Percentiles rank a stretch among this genome's conserved stretches.
phyloP scores from a whole-genome alignment of 2,113 vertebrate species.

The Notarius quadriscutis region DNA sequence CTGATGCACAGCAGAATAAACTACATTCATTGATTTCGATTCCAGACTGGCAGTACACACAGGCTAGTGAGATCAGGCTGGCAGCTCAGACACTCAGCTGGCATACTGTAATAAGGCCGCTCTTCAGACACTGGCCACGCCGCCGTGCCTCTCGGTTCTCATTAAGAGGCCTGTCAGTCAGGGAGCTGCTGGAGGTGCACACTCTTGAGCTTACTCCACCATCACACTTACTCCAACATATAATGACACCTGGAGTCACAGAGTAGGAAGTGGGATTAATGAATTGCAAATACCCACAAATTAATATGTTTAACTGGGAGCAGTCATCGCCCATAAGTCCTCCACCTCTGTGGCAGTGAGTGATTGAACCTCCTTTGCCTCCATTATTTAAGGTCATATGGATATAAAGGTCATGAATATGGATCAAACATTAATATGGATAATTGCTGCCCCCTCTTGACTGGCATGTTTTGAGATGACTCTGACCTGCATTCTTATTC shows the following conservation, averaged over 20 bases:
- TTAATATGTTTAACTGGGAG: slow-evolving; percentile 46
- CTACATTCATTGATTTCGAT: not conserved
- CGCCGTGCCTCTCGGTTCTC: slow-evolving; percentile 44
- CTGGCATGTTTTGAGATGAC: slow-evolving; percentile 40
- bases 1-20: not conserved
- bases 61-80: slow-evolving; percentile 9
- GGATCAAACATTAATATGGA: slow-evolving; percentile 39
- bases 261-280: slow-evolving; percentile 49
- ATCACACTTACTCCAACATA: not conserved
- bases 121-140: slow-evolving; percentile 34
- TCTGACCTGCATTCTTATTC: slow-evolving; percentile 36
- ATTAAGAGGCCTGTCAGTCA: slow-evolving; percentile 53
- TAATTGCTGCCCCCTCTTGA: slow-evolving; percentile 14
- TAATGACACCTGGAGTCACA: slow-evolving; percentile 38
- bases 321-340: slow-evolving; percentile 40
- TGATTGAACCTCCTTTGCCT: slow-evolving; percentile 40
- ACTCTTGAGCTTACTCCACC: slow-evolving; percentile 16
- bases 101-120: slow-evolving; percentile 31
- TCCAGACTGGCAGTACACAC: slow-evolving; percentile 17
- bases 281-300: slow-evolving; percentile 46
- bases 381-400: slow-evolving; percentile 42
- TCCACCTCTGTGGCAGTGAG: slow-evolving; percentile 25
- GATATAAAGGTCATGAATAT: slow-evolving; percentile 46
- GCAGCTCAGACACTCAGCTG: slow-evolving; percentile 24
- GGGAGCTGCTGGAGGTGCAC: slow-evolving; percentile 36